Evolutionary conservation across 2,888 invertebrate genomes (phyloP).

Genomic region (Chrysina gloriosa): DNA sequence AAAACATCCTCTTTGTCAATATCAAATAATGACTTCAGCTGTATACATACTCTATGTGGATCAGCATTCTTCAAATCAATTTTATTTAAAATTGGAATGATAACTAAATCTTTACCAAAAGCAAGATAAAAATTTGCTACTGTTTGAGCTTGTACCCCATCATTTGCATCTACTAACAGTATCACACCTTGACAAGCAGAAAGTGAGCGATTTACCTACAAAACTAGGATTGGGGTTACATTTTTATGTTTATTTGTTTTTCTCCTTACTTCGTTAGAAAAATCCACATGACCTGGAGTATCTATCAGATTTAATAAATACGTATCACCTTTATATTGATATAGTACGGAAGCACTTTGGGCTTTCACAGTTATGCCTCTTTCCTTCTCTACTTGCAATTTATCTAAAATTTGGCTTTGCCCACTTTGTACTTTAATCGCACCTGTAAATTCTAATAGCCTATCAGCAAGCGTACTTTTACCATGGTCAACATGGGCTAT

Average conservation of each 20-base stretch:
- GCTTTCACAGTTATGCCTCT: slow-evolving; percentile 99
- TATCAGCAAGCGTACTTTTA: slow-evolving; percentile 96
- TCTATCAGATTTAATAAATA: slow-evolving; percentile 96
- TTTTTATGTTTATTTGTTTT: background rate
- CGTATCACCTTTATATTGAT: slow-evolving; percentile 74
- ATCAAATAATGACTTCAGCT: slow-evolving; percentile 84
- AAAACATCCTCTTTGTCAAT: slow-evolving; percentile 79
- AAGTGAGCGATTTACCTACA: slow-evolving; percentile 83
- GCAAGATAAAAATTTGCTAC: slow-evolving; percentile 96
- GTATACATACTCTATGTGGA: slow-evolving; percentile 83
- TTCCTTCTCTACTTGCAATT: slow-evolving; percentile 90
- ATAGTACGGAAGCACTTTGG: slow-evolving; percentile 90
- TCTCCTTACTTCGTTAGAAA: slow-evolving; percentile 91
- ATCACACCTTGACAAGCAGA: slow-evolving; percentile 95
- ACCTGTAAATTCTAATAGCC: slow-evolving; percentile 93
- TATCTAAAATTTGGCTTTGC: slow-evolving; percentile 80
- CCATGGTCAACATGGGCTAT: slow-evolving; percentile 99
- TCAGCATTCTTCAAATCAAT: slow-evolving; percentile 93
- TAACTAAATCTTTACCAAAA: slow-evolving; percentile 80
- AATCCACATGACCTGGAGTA: slow-evolving; percentile 98
- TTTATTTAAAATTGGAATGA: slow-evolving; percentile 96
- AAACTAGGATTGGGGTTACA: background rate
- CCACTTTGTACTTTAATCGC: slow-evolving; percentile 76
- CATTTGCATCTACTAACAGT: slow-evolving; percentile 94
- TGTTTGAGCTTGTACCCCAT: slow-evolving; percentile 96